Base-by-base conservation (phyloP, 2,797 vertebrate species). In the Tauraco hartlaubi region DNA sequence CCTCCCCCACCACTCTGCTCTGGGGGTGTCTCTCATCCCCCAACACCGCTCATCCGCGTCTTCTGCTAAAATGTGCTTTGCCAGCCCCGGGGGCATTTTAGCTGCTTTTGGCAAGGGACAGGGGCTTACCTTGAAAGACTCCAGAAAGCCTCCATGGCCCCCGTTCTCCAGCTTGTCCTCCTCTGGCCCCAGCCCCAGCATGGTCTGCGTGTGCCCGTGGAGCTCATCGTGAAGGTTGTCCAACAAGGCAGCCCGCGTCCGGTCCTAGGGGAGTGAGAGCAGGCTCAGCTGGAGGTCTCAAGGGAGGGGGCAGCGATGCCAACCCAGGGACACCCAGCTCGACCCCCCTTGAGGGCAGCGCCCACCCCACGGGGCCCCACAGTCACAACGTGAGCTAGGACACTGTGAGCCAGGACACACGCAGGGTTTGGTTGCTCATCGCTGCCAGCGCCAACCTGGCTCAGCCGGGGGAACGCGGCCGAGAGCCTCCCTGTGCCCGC, bases 111-210 rank as follows among this genome's bases (percentile, higher is more conserved):
- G 19, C 55, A 33, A 76, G 20, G 31, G 56, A 33, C 4, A 12
- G 49, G 11, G 41, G 5, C n/a, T 35, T 98, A 99, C 99, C 99
- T 99, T 99, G 97, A 99, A 99, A 22, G 99, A 99, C 92, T 99
- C 99, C 71, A 99, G 98, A 82, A 99, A 99, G 46, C 99, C 99
- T 16, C 99, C 99, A 0, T 99, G 99, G 8, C 99, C 98, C 13
- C 99, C 99, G 0, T 99, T 99, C 97, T 99, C 99, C 96, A 99
- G 98, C 94, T 99, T 99, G 97, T 99, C 99, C 94, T 99, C 99
- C 82, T 99, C 99, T 0, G 99, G 98, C 7, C 98, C 98, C 92
- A 99, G 97, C n/a, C 99, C 99, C 89, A 99, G 97, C 90, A 99
- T 99, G 74, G 98, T 98, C 97, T 99, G 99, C 0, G 99, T 99